Evolutionary conservation across 2,797 vertebrate genomes (phyloP).

Genomic region (Chloroceryle amazona): DNA sequence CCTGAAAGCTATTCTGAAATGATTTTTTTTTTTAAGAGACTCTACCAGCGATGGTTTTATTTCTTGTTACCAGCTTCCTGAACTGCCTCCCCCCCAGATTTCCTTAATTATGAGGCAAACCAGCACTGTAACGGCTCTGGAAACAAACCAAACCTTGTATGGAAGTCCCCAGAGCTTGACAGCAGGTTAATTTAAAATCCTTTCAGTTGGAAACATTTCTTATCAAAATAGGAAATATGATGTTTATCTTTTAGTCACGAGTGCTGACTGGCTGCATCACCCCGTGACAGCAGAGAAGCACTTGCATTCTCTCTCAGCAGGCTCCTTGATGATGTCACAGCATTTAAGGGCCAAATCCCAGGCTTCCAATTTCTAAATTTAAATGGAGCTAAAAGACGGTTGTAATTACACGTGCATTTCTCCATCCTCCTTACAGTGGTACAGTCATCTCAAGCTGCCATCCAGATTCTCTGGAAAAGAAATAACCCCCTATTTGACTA

Average conservation of each 20-base stretch:
- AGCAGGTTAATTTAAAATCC: background rate
- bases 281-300: background rate
- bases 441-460: background rate
- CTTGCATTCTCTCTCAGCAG: background rate
- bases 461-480: background rate
- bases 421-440: background rate
- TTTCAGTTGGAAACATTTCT: background rate
- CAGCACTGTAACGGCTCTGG: background rate
- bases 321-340: background rate
- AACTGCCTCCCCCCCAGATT: background rate
- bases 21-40: background rate
- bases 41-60: background rate
- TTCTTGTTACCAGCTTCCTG: background rate
- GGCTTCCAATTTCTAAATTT: background rate
- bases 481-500: background rate
- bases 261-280: background rate
- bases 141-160: background rate
- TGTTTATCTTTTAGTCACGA: background rate
- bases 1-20: background rate
- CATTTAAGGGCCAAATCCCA: background rate
- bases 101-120: slow-evolving; percentile 33
- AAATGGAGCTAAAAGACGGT: background rate
- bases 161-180: background rate
- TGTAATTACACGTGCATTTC: background rate
- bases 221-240: background rate